Base-by-base conservation (phyloP, 1,140 invertebrate genomes). In the Psilanteris sp. region DNA sequence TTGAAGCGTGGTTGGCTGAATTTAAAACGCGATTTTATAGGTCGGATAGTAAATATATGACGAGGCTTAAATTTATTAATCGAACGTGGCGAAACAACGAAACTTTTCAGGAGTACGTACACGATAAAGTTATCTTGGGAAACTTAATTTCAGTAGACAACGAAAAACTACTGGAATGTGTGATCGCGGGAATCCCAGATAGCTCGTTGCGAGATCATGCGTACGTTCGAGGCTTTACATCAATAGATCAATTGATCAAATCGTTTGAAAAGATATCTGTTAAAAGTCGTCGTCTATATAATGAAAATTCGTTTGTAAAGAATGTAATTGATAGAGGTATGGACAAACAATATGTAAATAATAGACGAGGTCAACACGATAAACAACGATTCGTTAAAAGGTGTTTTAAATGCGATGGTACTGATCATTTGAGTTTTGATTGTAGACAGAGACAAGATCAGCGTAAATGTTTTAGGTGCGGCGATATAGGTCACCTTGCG, bases 111-210 rank as follows among this genome's bases (percentile, higher is more conserved):
- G 55, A 64, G 11, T 81, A 83, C 61, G 73, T 50, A 6, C 57
- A 77, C 20, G 78, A 78, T 15, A 82, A 82, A 50, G 37, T 81
- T 6, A 50, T 80, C 9, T 50, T 81, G 5, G 78, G 71, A 6
- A 78, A 82, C 24, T 27, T 64, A 24, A 36, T 81, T 5, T 48
- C 52, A 8, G 27, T 84, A 1, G 20, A 52, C 4, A 68, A 79
- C 22, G 15, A 55, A 5, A 10, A 29, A 11, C 9, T 29, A 11
- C 9, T 29, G 3, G 27, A 29, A 11, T 29, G 27, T 11, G 6
- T 82, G 0, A 72, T 83, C 7, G 82, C 83, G 54, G 81, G 82
- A 5, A 78, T 83, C 27, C 37, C 57, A 1, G 50, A 76, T 9
- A 4, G 3, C 0, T 9, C 16, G 11, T 37, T 77, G 5, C 48